A percentile compares a stretch with the other conserved stretches of the same genome.
These are phyloP conservation scores for Diorhabda sublineata DNA, from an alignment of 1,140 invertebrate genomes.

Conservation along the genomic window DNA sequence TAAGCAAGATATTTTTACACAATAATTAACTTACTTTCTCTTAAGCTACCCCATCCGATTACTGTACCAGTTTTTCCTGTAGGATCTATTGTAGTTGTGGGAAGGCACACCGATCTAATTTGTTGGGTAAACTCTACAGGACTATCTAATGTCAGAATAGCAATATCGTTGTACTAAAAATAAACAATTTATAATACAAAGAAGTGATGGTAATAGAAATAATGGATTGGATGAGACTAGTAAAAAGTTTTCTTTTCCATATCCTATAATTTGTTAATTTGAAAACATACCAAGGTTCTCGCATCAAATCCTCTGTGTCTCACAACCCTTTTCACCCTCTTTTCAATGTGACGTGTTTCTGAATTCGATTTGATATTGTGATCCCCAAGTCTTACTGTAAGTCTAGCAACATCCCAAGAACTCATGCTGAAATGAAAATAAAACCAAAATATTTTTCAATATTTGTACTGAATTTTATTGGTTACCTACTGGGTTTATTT, in stretches of 20 bases:
- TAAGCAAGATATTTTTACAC: too few species aligned
- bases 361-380: slow-evolving; percentile 71
- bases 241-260: too few species aligned
- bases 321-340: slow-evolving; percentile 74
- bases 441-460: not conserved
- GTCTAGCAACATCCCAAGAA: slow-evolving; percentile 76
- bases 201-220: not conserved
- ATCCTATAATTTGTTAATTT: too few species aligned
- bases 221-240: too few species aligned
- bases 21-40: slow-evolving; percentile 60
- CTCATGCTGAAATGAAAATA: slow-evolving; percentile 67
- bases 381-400: slow-evolving; percentile 77
- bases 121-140: slow-evolving; percentile 70
- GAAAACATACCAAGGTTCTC: slow-evolving; percentile 64
- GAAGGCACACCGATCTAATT: slow-evolving; percentile 80
- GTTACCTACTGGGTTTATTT: too few species aligned
- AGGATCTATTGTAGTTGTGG: slow-evolving; percentile 58
- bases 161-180: slow-evolving; percentile 78
- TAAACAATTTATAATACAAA: not conserved
- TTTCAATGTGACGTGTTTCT: slow-evolving; percentile 70
- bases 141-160: slow-evolving; percentile 75
- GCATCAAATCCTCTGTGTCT: slow-evolving; percentile 79
- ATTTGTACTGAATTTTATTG: not conserved
- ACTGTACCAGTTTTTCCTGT: slow-evolving; percentile 69
- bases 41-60: slow-evolving; percentile 79